Evolutionary conservation across 2,888 invertebrate genomes (phyloP), one percentile per base, ranked within the genome.

Genomic region (Malthinus seriepunctatus): DNA sequence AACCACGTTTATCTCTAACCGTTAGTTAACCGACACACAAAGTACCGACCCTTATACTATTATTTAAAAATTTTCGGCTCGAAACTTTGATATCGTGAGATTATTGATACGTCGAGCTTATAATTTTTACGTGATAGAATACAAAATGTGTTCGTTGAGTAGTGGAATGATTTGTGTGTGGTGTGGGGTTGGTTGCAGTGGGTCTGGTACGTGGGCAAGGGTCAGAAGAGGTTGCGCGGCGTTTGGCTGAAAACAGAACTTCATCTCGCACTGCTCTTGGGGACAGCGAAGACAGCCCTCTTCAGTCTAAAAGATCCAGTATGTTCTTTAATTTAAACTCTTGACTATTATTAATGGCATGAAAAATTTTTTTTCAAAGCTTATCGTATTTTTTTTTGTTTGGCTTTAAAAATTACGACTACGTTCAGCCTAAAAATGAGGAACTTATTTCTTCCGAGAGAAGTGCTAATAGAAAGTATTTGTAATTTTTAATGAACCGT

Each of bases 251-350:
- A 66, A 56, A 52, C 51, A 59, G 59, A 56, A 58, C 49, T 39
- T 83, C 76, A 63, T 73, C 77, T 35, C 70, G 70, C 58, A 74
- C 77, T 61, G 83, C 83, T 65, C 69, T 74, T 56, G 83, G 83
- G 67, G 89, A 89, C 77, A 88, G 89, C 73, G 92, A 92, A 85
- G 88, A 90, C 80, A 90, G 90, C 77, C 91, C 91, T 73, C 87
- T 92, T 70, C 91, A 89, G 81, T 88, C 88, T 73, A 90, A 90
- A 81, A 83, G 89, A 84, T 89, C 90, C 80, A 91, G 91, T 91
- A 91, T 80, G 91, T 90, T 62, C 53, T 51, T 39, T 61, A 11
- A 45, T 51, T 57, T 49, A 50, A 47, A 9, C 23, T 42, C 12
- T 23, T 42, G 15, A 42, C n/a, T 23, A 23, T 23, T 23, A 23